phyloP scores from a whole-genome alignment of 2,888 invertebrate genomes.

The Blomia tropicalis region DNA sequence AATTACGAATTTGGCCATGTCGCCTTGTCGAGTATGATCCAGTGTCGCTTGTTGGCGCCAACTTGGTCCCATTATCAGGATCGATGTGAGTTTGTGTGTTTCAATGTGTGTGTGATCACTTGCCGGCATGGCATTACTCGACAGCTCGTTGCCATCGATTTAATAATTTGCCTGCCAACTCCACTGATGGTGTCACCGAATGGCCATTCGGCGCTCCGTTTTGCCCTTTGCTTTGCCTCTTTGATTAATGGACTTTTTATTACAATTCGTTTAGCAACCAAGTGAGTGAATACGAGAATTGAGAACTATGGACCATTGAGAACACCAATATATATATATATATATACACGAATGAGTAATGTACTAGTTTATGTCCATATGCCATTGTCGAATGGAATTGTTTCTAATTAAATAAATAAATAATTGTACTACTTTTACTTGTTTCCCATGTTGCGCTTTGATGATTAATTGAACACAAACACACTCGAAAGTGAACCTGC shows the following conservation, averaged over 20 bases:
- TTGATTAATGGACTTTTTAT: constrained; percentile 9
- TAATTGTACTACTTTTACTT: too few relatives aligned
- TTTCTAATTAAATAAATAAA: background rate
- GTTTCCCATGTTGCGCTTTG: too few relatives aligned
- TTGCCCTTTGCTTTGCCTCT: background rate
- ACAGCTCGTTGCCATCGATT: constrained; percentile 10
- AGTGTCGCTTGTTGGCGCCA: background rate
- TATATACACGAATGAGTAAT: too few relatives aligned
- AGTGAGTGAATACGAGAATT: too few relatives aligned
- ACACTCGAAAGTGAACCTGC: too few relatives aligned
- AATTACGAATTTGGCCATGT: background rate
- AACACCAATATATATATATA: too few relatives aligned
- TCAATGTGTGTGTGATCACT: background rate
- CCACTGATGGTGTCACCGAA: background rate
- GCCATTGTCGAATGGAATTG: too few relatives aligned
- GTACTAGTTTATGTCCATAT: too few relatives aligned
- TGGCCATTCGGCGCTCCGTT: background rate
- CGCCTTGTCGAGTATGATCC: background rate
- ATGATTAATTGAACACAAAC: too few relatives aligned
- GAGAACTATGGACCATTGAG: too few relatives aligned
- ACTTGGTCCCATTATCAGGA: constrained; percentile 5
- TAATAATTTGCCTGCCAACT: background rate
- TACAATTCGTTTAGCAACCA: background rate
- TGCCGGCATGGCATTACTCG: background rate
- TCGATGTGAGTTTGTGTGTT: background rate